phyloP scores from a whole-genome alignment of 2,113 vertebrate genomes.

The Tor tambroides region DNA sequence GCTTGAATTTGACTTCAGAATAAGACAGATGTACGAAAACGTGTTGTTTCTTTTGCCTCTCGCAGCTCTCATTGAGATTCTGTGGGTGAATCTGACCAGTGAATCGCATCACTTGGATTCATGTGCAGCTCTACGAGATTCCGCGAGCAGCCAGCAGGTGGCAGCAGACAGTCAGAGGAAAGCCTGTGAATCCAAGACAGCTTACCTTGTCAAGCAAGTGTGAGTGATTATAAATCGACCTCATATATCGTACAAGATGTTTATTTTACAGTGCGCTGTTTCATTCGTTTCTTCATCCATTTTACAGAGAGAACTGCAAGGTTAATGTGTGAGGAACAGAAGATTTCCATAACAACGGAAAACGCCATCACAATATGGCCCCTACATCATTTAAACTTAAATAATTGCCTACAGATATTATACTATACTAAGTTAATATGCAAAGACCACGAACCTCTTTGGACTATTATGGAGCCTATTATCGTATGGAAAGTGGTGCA shows the following conservation, averaged over 20 bases:
- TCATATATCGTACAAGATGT: neutral
- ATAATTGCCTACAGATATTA: too few relatives aligned
- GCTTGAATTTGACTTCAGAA: neutral
- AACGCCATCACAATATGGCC: neutral
- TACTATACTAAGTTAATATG: too few relatives aligned
- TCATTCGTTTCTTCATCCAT: neutral
- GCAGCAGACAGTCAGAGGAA: slow-evolving; percentile 49
- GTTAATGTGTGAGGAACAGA: neutral
- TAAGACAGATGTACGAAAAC: neutral
- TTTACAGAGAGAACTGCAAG: slow-evolving; percentile 33
- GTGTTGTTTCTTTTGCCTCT: neutral
- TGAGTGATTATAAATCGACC: slow-evolving; percentile 35
- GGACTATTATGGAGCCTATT: neutral
- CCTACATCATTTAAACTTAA: too few relatives aligned
- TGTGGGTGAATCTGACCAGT: slow-evolving; percentile 30
- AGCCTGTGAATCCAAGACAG: slow-evolving; percentile 47
- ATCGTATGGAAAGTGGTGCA: neutral
- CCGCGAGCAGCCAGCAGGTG: slow-evolving; percentile 29
- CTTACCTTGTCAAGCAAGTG: slow-evolving; percentile 48
- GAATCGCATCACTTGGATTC: slow-evolving; percentile 39
- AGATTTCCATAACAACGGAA: neutral
- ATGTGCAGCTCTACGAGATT: slow-evolving; percentile 34
- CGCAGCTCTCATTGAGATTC: slow-evolving; percentile 18
- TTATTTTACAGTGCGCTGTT: neutral
- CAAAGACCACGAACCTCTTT: neutral